These are phyloP conservation scores for Aphrophora alni DNA, from an alignment of 2,888 invertebrate genomes.

Conservation along the genomic window DNA sequence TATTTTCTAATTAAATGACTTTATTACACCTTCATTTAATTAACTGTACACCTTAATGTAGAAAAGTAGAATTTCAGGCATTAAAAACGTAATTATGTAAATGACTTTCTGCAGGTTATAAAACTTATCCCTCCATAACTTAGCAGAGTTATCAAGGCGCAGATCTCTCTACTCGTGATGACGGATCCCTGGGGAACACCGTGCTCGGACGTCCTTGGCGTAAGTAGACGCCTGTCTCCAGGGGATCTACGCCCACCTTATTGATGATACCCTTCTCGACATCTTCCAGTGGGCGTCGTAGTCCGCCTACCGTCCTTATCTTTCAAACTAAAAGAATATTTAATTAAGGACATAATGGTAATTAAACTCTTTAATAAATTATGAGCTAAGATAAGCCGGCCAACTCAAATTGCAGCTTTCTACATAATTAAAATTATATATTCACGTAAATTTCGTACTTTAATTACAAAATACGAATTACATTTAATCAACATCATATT, in stretches of 20 bases:
- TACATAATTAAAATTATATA: not conserved
- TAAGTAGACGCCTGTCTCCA: not conserved
- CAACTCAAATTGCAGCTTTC: not conserved
- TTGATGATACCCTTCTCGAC: not conserved
- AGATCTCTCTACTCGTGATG: not conserved
- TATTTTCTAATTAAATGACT: not conserved
- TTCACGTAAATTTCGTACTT: not conserved
- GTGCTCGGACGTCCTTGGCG: not conserved
- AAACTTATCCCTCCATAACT: not conserved
- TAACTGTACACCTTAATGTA: not conserved
- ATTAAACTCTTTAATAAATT: not conserved
- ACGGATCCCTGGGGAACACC: not conserved
- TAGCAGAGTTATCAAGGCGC: not conserved
- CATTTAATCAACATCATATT: not conserved
- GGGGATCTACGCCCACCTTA: not conserved
- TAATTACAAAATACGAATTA: not conserved
- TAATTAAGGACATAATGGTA: not conserved
- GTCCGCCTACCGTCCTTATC: not conserved
- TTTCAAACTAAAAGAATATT: not conserved
- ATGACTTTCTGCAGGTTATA: not conserved
- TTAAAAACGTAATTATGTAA: not conserved
- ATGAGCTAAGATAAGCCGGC: not conserved
- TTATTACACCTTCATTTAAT: not conserved
- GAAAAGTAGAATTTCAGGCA: not conserved
- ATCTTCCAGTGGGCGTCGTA: not conserved